Evolutionary conservation across 2,888 invertebrate genomes (phyloP).

Genomic region (Dyspetes luteomarginatus): DNA sequence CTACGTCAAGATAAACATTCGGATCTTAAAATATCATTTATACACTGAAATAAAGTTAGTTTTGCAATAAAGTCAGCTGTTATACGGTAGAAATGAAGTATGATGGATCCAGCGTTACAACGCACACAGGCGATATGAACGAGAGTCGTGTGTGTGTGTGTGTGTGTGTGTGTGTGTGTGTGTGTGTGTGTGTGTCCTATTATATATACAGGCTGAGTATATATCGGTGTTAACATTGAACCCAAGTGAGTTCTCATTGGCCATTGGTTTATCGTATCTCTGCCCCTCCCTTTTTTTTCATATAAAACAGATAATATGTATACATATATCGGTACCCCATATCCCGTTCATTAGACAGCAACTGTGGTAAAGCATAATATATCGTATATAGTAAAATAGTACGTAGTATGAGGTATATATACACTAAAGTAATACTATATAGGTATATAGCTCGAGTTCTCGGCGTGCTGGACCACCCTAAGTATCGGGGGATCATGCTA

Average conservation of each 20-base stretch:
- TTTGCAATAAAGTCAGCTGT: constrained; percentile 26
- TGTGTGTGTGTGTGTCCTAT: background rate
- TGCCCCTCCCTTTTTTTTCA: constrained; percentile 6
- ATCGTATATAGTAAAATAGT: constrained; percentile 51
- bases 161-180: background rate
- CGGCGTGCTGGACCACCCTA: constrained; percentile 72
- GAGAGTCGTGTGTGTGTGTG: background rate
- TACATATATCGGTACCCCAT: background rate
- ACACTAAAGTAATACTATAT: constrained; percentile 44
- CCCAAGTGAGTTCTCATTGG: constrained; percentile 70
- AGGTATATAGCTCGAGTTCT: background rate
- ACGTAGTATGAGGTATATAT: constrained; percentile 44
- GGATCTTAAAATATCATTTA: constrained; percentile 23
- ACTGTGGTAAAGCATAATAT: constrained; percentile 32
- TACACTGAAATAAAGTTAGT: background rate
- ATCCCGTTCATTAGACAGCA: background rate
- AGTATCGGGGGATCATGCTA: constrained; percentile 82
- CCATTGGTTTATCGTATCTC: constrained; percentile 73
- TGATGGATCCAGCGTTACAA: background rate
- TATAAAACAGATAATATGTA: background rate
- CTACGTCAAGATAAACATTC: background rate
- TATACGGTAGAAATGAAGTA: background rate
- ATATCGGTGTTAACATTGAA: constrained; percentile 23
- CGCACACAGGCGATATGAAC: background rate
- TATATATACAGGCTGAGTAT: constrained; percentile 25